These are phyloP conservation scores for Hydrolagus colliei DNA, from an alignment of 2,797 vertebrate genomes.

Conservation along the genomic window DNA sequence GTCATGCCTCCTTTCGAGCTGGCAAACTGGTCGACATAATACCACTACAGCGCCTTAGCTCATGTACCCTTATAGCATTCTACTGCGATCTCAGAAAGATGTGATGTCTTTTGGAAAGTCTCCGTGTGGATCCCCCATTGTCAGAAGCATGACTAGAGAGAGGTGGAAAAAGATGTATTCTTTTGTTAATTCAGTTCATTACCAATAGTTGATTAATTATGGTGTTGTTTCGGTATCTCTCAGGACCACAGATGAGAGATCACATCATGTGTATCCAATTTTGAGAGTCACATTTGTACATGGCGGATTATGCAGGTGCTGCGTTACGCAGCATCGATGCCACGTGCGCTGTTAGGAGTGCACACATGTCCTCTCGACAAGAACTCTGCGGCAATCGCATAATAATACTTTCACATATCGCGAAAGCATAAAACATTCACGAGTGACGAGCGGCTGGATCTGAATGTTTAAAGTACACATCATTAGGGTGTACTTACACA, in stretches of 20 bases:
- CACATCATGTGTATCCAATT: conserved; percentile 27
- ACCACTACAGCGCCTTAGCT: conserved; percentile 1
- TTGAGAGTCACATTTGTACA: conserved; percentile 3
- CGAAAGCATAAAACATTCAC: too few relatives aligned
- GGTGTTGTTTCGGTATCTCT: conserved; percentile 18
- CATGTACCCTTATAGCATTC: background rate
- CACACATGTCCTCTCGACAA: background rate
- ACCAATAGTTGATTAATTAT: conserved; percentile 21
- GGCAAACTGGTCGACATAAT: background rate
- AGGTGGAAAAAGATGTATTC: conserved; percentile 12
- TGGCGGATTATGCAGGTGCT: background rate
- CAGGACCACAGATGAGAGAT: background rate
- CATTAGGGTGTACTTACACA: too few relatives aligned
- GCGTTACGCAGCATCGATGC: conserved; percentile 12
- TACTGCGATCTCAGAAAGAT: conserved; percentile 8
- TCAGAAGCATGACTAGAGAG: conserved; percentile 6
- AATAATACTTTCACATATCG: too few relatives aligned
- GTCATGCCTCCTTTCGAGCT: background rate
- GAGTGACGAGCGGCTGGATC: too few relatives aligned
- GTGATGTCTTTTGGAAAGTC: conserved; percentile 21
- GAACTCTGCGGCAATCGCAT: background rate
- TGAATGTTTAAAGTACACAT: too few relatives aligned
- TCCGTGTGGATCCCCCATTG: background rate
- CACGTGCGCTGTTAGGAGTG: conserved; percentile 6
- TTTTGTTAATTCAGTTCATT: conserved; percentile 24